Percentiles rank a stretch among this genome's conserved stretches.
Conservation (phyloP, 2,113 vertebrate genomes). For the Rhipidura dahli region DNA sequence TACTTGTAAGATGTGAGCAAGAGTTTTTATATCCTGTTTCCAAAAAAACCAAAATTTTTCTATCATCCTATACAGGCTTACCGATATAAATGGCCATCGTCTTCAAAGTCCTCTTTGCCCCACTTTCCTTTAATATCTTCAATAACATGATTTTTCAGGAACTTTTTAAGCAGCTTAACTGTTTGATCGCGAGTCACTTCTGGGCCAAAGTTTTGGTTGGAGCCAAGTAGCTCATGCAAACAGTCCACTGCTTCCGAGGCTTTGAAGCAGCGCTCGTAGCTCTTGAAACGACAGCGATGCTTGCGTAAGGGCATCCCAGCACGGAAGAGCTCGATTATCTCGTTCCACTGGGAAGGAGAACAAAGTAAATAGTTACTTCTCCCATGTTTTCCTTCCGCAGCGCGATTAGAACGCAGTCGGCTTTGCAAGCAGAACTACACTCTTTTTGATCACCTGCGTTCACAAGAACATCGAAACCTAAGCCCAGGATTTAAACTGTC, state of each 20-base stretch:
- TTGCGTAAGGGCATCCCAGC: slow-evolving; percentile 79
- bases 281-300: slow-evolving; percentile 83
- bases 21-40: background rate
- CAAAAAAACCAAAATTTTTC: rapidly evolving
- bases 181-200: slow-evolving; percentile 85
- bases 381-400: background rate
- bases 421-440: rapidly evolving
- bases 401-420: rapidly evolving
- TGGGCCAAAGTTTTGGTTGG: slow-evolving; percentile 84
- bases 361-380: background rate
- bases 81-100: slow-evolving; percentile 83
- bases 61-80: background rate
- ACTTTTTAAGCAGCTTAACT: slow-evolving; percentile 83
- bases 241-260: slow-evolving; percentile 81
- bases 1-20: background rate
- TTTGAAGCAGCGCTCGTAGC: slow-evolving; percentile 80
- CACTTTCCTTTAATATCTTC: slow-evolving; percentile 86
- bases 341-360: slow-evolving; percentile 79
- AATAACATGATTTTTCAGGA: slow-evolving; percentile 86
- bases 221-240: slow-evolving; percentile 76
- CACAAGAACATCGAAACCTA: background rate
- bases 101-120: slow-evolving; percentile 86
- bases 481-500: rapidly evolving
- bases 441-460: rapidly evolving
- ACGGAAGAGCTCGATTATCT: slow-evolving; percentile 84